Evolutionary conservation across 2,888 invertebrate species (phyloP), one percentile per base, ranked within the genome.

Genomic region (Ectobius pallidus): DNA sequence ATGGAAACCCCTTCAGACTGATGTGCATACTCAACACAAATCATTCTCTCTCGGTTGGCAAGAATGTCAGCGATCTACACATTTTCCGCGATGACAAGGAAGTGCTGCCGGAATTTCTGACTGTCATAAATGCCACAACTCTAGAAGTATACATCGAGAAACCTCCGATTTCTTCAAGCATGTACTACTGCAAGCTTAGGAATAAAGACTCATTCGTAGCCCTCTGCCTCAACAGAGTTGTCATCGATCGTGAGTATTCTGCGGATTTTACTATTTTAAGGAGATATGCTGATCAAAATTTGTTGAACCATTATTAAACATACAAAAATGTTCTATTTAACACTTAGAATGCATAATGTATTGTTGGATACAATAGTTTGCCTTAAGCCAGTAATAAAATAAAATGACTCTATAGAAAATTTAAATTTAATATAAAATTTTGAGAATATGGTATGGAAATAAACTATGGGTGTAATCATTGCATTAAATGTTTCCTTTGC

Each of bases 1-100:
- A 87, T 79, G 91, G 91, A 1, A 79, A 86, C 25, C 85, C 90
- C 1, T 81, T 92, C 78, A 86, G 88, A 78, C 87, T 92, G 77
- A 86, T 84, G 73, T 92, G 92, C 81, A 84, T 87, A 73, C 84
- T 91, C 61, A 83, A 86, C 78, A 83, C 86, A 74, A 81, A 84
- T 61, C 82, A 83, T 73, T 80, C 81, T 0, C 81, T 83, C 25
- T 82, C 84, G 46, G 83, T 85, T 77, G 84, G 87, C 25, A 83
- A 84, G 78, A 88, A 89, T 80, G 80, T 87, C 14, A 84, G 85
- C 75, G 78, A 84, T 77, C 81, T 89, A 61, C 80, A 81, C 62
- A 88, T 88, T 78, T 81, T 80, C 77, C 82, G 82, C 65, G 82
- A 83, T 72, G 77, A 80, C n/a, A 79, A 81, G 42, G 75, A 76